Evolutionary conservation across 2,113 vertebrate genomes (phyloP), one percentile per base, ranked within the genome.

Genomic region (Embiotoca jacksoni): DNA sequence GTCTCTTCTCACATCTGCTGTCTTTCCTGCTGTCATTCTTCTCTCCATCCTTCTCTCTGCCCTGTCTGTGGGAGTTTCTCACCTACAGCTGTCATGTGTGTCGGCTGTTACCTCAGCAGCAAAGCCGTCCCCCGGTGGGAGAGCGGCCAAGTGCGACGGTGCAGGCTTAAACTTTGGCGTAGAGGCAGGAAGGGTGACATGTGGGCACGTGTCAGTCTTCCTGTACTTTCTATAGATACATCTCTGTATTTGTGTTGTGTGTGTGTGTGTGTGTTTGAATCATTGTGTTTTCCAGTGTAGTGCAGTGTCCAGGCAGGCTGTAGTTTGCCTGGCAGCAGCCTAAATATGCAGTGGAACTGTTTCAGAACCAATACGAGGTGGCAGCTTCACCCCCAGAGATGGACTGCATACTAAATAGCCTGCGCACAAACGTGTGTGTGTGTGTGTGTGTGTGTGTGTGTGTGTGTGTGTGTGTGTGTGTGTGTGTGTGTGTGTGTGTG

Each of bases 391-490:
- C 36, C 57, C 39, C 9, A 33, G 33, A 64, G 77, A 60, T 62
- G 39, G 55, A 53, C 61, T 81, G 75, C 69, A 85, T 85, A 55
- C 75, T 83, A 88, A 88, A 5, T 64, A 77, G 79, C 37, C 52
- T 67, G 53, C 16, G 16, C 36, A 14, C 2, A 1, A 44, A 35
- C 4, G 1, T 70, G 0, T 32, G 16, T 75, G 37, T 63, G 36
- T 67, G 37, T 41, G 47, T 53, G 7, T 37, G 1, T 70, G 0
- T 32, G 16, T 75, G 37, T 63, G 36, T 67, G 50, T 53, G 37
- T 41, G 47, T 53, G 7, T 37, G 1, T 70, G 0, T 32, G 16
- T 75, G 37, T 63, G 36, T 67, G 50, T 53, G 37, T 41, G 47
- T 53, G 7, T 37, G 1, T 70, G 0, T 32, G 16, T 75, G 37